These are phyloP conservation scores for Cirrhinus molitorella DNA, from an alignment of 2,797 vertebrate genomes.

Conservation along the genomic window DNA sequence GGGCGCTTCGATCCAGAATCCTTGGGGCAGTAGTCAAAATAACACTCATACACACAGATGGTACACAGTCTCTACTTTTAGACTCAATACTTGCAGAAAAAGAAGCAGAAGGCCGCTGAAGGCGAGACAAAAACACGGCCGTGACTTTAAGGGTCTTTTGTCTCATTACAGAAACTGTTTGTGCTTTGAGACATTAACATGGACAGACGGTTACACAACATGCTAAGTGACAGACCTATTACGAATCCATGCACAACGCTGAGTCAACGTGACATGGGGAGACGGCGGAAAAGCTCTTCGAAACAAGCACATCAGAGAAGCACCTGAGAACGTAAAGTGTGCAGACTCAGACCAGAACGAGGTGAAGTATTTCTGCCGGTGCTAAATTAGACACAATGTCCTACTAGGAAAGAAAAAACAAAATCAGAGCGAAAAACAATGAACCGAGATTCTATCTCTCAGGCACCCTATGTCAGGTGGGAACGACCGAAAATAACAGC, in stretches of 20 bases:
- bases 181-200: constrained; percentile 41
- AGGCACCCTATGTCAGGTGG: constrained; percentile 60
- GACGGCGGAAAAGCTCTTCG: background rate
- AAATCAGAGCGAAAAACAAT: constrained; percentile 45
- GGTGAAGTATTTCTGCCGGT: background rate
- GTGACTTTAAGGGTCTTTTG: constrained; percentile 26
- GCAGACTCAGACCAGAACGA: background rate
- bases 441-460: constrained; percentile 40
- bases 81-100: constrained; percentile 74
- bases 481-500: constrained; percentile 42
- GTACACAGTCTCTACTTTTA: constrained; percentile 68
- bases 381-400: constrained; percentile 40
- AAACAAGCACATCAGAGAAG: background rate
- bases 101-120: constrained; percentile 59
- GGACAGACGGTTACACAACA: constrained; percentile 47
- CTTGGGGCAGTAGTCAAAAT: constrained; percentile 59
- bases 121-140: constrained; percentile 23
- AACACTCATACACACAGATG: constrained; percentile 52
- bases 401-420: constrained; percentile 22
- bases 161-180: constrained; percentile 41
- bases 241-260: constrained; percentile 37
- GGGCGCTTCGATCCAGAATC: background rate
- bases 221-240: constrained; percentile 49
- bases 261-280: constrained; percentile 29
- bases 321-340: background rate